A percentile compares a stretch with the other conserved stretches of the same genome.
These are phyloP conservation scores for Aspidoscelis tigris DNA, from an alignment of 2,113 vertebrate species.

Conservation along the genomic window DNA sequence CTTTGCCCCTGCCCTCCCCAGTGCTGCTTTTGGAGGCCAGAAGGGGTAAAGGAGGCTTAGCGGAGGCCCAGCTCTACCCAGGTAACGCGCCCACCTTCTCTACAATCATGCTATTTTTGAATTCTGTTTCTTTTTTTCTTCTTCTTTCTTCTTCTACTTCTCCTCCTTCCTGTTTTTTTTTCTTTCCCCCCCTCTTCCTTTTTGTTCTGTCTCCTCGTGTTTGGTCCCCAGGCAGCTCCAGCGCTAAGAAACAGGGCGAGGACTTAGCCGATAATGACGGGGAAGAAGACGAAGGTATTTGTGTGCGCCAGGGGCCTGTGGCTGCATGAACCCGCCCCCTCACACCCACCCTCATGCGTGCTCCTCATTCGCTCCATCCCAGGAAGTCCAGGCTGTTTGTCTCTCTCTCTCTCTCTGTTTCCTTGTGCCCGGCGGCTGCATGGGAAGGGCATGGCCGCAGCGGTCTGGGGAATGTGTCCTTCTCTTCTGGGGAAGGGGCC, in stretches of 20 bases:
- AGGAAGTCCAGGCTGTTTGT: constrained; percentile 61
- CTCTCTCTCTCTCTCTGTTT: constrained; percentile 43
- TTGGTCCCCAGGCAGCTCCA: constrained; percentile 96
- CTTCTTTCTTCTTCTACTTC: constrained; percentile 80
- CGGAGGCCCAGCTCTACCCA: not conserved
- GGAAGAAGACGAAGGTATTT: constrained; percentile 99
- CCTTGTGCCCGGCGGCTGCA: constrained; percentile 47
- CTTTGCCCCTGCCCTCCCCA: not conserved
- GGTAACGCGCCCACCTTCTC: constrained; percentile 50
- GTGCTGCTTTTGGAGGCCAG: constrained; percentile 34
- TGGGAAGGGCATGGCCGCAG: constrained; percentile 61
- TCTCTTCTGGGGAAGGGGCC: constrained; percentile 59
- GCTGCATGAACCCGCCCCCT: constrained; percentile 84
- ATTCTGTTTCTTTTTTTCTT: constrained; percentile 88
- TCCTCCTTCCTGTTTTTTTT: constrained; percentile 74
- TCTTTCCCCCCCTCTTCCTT: constrained; percentile 79
- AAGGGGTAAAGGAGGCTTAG: constrained; percentile 9
- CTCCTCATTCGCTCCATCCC: constrained; percentile 61
- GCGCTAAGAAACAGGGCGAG: constrained; percentile 99
- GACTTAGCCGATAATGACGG: constrained; percentile 99
- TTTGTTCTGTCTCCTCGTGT: constrained; percentile 83
- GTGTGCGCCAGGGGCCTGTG: constrained; percentile 86
- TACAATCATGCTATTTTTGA: constrained; percentile 92
- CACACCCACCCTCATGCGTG: constrained; percentile 7
- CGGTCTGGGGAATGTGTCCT: constrained; percentile 39